These are phyloP conservation scores for Aquatica leii DNA, from an alignment of 2,888 invertebrate species.

Conservation along the genomic window DNA sequence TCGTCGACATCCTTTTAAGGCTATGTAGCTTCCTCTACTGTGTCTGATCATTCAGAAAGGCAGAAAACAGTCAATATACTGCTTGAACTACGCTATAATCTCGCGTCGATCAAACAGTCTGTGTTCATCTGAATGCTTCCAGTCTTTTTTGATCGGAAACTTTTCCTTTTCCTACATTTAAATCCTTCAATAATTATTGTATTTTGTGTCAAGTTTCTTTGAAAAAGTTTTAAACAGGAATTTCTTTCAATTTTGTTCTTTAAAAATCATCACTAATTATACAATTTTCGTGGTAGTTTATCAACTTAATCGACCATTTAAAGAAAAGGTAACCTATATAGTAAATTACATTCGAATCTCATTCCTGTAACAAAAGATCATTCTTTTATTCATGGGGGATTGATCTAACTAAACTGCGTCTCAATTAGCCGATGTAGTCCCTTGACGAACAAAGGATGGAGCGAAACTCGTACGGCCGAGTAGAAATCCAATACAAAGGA, in stretches of 20 bases:
- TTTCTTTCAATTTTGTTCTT: not conserved
- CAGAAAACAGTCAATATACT: conserved; percentile 50
- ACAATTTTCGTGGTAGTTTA: conserved; percentile 3
- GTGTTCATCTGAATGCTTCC: conserved; percentile 23
- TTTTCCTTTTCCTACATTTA: conserved; percentile 33
- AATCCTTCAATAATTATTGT: conserved; percentile 16
- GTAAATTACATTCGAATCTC: conserved; percentile 36
- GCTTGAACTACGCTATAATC: conserved; percentile 46
- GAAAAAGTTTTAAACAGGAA: not conserved
- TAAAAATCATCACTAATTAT: conserved; percentile 1
- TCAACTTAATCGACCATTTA: too few species aligned
- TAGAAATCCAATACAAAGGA: conserved; percentile 41
- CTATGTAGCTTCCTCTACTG: conserved; percentile 52
- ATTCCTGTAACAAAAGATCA: conserved; percentile 21
- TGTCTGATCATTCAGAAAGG: conserved; percentile 43
- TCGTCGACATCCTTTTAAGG: conserved; percentile 52
- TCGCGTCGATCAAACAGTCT: conserved; percentile 42
- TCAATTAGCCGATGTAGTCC: conserved; percentile 39
- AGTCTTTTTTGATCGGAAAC: conserved; percentile 21
- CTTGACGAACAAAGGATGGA: conserved; percentile 31
- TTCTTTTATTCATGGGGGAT: conserved; percentile 40
- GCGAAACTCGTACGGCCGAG: conserved; percentile 31
- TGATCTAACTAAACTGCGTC: conserved; percentile 39
- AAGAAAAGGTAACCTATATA: too few species aligned
- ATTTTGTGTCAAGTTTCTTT: conserved; percentile 14